Conservation (phyloP, 2,888 invertebrate species). For the Xanthorhoe designata region DNA sequence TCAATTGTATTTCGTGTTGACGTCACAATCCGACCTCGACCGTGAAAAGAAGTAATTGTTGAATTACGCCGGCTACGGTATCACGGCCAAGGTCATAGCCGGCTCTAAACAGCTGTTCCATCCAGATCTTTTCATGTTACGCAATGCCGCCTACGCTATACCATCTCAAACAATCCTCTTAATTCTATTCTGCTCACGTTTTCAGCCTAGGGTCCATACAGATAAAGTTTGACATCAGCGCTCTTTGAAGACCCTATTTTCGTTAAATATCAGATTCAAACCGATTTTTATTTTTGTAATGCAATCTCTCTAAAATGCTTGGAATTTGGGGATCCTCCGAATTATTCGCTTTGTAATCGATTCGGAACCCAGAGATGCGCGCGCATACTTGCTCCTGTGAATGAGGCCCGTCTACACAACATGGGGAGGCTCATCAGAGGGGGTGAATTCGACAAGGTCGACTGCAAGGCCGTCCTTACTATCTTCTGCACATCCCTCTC, state of each 20-base stretch:
- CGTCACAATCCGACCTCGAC: slow-evolving; percentile 67
- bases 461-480: slow-evolving; percentile 75
- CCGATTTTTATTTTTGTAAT: slow-evolving; percentile 23
- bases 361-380: slow-evolving; percentile 72
- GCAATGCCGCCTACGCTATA: slow-evolving; percentile 40
- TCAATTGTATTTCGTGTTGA: slow-evolving; percentile 36
- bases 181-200: slow-evolving; percentile 24
- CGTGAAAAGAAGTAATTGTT: slow-evolving; percentile 75
- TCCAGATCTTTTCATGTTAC: slow-evolving; percentile 48
- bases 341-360: slow-evolving; percentile 71
- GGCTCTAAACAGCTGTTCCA: slow-evolving; percentile 61
- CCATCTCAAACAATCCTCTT: slow-evolving; percentile 26
- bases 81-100: slow-evolving; percentile 77
- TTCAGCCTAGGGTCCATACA: background rate
- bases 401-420: slow-evolving; percentile 73
- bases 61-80: slow-evolving; percentile 72
- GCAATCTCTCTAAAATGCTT: slow-evolving; percentile 49
- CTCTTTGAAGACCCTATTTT: background rate
- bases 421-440: slow-evolving; percentile 59
- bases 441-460: slow-evolving; percentile 74
- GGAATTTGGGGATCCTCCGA: slow-evolving; percentile 50
- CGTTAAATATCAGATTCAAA: slow-evolving; percentile 2
- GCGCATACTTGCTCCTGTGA: slow-evolving; percentile 75
- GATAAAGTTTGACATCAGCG: slow-evolving; percentile 3
- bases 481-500: slow-evolving; percentile 68